Evolutionary conservation across 2,797 vertebrate species (phyloP).

Genomic region (Benthosema pterotum): DNA sequence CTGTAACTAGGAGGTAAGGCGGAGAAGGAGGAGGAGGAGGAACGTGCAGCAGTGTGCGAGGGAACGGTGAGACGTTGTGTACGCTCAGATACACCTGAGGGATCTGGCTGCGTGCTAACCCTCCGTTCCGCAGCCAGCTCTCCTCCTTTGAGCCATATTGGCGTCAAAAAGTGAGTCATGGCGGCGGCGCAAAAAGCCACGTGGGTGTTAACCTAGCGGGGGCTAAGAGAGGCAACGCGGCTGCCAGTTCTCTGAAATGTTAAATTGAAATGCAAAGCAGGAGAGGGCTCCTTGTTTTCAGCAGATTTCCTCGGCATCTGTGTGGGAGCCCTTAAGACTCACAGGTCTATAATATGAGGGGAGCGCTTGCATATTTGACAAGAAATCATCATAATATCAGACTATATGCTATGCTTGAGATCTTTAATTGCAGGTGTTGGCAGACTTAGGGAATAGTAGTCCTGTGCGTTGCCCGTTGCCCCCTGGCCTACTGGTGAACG

Average conservation of each 20-base stretch:
- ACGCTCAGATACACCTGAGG: conserved; percentile 66
- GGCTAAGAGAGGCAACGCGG: conserved; percentile 77
- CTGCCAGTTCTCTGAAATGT: conserved; percentile 84
- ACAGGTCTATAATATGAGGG: conserved; percentile 58
- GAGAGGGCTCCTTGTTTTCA: conserved; percentile 76
- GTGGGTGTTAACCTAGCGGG: conserved; percentile 80
- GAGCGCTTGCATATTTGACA: conserved; percentile 74
- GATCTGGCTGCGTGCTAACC: conserved; percentile 71
- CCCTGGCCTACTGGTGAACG: too few species aligned
- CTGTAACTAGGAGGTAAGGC: background rate
- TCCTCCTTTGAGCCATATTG: conserved; percentile 65
- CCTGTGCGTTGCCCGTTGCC: too few species aligned
- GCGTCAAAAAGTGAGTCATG: conserved; percentile 45
- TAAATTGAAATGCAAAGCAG: conserved; percentile 85
- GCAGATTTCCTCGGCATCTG: conserved; percentile 81
- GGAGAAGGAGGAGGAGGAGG: conserved; percentile 29
- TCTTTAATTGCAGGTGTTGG: conserved; percentile 55
- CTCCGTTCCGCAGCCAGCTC: conserved; percentile 73
- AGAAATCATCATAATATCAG: conserved; percentile 72
- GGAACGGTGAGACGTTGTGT: conserved; percentile 55
- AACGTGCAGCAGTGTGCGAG: conserved; percentile 23
- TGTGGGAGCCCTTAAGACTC: conserved; percentile 76
- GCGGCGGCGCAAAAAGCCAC: conserved; percentile 62
- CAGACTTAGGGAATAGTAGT: conserved; percentile 24
- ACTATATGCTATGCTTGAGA: conserved; percentile 30